These are phyloP conservation scores for Idris sp. DNA, from an alignment of 1,140 invertebrate species.

Conservation along the genomic window DNA sequence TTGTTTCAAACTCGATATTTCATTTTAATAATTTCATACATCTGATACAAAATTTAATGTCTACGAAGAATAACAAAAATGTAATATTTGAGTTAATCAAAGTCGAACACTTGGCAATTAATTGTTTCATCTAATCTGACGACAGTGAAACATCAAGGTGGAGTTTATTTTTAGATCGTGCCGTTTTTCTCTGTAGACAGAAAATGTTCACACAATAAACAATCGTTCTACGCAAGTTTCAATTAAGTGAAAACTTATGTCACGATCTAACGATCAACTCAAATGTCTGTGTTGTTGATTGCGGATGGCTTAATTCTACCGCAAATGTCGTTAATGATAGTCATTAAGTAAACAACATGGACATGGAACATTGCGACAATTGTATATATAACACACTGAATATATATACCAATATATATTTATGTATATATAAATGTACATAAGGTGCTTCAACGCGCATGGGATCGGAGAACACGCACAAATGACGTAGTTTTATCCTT, in stretches of 20 bases:
- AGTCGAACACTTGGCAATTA: slow-evolving; percentile 21
- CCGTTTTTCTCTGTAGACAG: too few species aligned
- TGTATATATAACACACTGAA: slow-evolving; percentile 58
- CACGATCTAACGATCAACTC: slow-evolving; percentile 62
- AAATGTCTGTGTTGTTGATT: slow-evolving; percentile 62
- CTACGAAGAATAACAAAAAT: too few species aligned
- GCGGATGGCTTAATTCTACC: slow-evolving; percentile 63
- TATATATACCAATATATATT: slow-evolving; percentile 45
- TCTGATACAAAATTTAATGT: too few species aligned
- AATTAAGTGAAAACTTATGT: slow-evolving; percentile 1
- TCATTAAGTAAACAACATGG: slow-evolving; percentile 59
- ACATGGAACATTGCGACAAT: slow-evolving; percentile 58
- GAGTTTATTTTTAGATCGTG: slow-evolving; percentile 62
- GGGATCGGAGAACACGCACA: slow-evolving; percentile 62
- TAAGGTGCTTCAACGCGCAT: slow-evolving; percentile 58
- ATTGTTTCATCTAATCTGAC: slow-evolving; percentile 57
- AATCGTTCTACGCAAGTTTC: neutral
- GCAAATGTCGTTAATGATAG: slow-evolving; percentile 58
- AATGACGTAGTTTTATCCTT: slow-evolving; percentile 51
- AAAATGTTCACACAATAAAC: slow-evolving; percentile 6
- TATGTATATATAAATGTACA: slow-evolving; percentile 59
- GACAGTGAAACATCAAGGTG: slow-evolving; percentile 47
- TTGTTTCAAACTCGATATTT: too few species aligned
- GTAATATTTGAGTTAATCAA: slow-evolving; percentile 7
- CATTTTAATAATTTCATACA: too few species aligned